Base-by-base conservation (phyloP, 2,797 vertebrate genomes). In the Chiloscyllium punctatum region DNA sequence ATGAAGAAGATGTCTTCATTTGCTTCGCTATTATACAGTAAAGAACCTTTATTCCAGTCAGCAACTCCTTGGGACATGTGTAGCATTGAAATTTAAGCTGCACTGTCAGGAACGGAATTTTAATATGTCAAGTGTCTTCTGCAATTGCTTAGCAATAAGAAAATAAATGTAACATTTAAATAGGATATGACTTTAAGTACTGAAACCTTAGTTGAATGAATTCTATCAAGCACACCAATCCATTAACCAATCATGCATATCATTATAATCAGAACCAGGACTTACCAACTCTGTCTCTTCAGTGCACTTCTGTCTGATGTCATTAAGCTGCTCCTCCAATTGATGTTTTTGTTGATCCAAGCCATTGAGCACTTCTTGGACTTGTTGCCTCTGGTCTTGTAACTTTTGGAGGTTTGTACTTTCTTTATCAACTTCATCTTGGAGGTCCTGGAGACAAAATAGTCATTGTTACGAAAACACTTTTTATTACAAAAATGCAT, bases 371-470 rank as follows among this genome's bases (percentile, higher is more conserved):
- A 98, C 98, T 68, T 99, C 99, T 97, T 99, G 98, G 1, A 98
- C 98, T 96, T 99, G 98, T 97, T 99, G 98, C 74, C 99, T 98
- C 97, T 99, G 98, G 94, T 97, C 95, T 97, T 99, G 98, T 37
- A 99, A 98, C 95, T 97, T 98, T 96, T 98, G 98, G 96, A 99
- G 97, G 86, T 98, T 98, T 96, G 96, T 98, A 72, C 97, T 98
- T 96, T 99, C 99, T 96, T 97, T 98, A 11, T 98, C 98, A 92
- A 99, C 98, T 97, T 99, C 99, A 97, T 98, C 98, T 96, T 99
- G 99, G 96, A 99, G 98, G 96, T 99, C 99, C 99, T 99, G 96
- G 48, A 16, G 94, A 30, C 51, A 79, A 95, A n/a, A 72, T 48
- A 33, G 33, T 74, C 11, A 53, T 27, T 53, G 96, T 96, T 95